Evolutionary conservation across 2,888 invertebrate species (phyloP).

Genomic region (Drosophila helvetica): DNA sequence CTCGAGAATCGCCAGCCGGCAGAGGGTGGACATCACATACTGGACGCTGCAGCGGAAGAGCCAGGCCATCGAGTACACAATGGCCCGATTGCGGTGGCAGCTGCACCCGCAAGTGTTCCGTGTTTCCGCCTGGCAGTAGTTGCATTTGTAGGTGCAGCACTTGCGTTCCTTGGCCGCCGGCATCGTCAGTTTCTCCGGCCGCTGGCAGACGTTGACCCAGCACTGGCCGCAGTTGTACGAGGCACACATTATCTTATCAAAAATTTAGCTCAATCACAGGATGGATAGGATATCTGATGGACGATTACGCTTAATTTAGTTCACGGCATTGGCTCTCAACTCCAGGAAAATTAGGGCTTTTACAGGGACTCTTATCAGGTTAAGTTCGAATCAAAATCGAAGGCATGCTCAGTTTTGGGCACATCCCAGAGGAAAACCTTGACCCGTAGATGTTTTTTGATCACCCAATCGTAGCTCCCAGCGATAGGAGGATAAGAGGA

Average conservation of each 20-base stretch:
- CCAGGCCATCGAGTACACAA: slow-evolving; percentile 59
- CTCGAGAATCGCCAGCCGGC: slow-evolving; percentile 45
- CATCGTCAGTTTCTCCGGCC: neutral
- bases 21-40: slow-evolving; percentile 48
- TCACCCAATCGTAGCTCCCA: no score
- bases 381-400: neutral
- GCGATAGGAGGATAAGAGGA: no score
- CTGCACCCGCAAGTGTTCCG: slow-evolving; percentile 14
- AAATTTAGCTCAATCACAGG: neutral
- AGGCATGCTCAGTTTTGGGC: neutral
- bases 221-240: neutral
- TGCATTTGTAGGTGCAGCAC: slow-evolving; percentile 31
- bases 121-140: neutral
- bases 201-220: neutral
- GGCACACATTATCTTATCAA: neutral
- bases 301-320: neutral
- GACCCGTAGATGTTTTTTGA: no score
- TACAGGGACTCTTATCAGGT: neutral
- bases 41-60: slow-evolving; percentile 47
- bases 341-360: neutral
- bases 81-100: slow-evolving; percentile 44
- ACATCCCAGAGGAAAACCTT: no score
- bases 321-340: no score
- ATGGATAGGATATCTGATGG: neutral
- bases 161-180: neutral